Conservation (phyloP, 2,888 invertebrate genomes). For the Odontocolon sp. region DNA sequence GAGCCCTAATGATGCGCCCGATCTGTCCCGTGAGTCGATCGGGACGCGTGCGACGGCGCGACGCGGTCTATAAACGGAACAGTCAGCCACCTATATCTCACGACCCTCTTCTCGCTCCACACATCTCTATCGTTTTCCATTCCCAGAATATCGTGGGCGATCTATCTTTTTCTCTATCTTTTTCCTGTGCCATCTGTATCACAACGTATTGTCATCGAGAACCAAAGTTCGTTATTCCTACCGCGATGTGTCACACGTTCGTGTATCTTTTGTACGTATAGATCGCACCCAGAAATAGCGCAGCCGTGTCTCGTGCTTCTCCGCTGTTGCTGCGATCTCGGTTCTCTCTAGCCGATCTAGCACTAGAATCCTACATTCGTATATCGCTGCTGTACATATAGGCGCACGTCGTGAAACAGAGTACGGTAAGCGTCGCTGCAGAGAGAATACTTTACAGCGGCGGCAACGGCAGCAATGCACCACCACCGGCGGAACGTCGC, state of each 20-base stretch:
- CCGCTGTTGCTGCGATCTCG: constrained; percentile 31
- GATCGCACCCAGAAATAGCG: constrained; percentile 42
- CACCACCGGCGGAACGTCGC: constrained; percentile 32
- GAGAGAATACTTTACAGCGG: constrained; percentile 26
- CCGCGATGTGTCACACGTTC: background rate
- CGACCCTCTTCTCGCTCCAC: too few species aligned
- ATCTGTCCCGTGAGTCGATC: constrained; percentile 56
- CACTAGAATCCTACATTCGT: too few species aligned
- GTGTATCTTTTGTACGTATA: constrained; percentile 11
- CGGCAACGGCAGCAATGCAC: constrained; percentile 50
- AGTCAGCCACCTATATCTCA: constrained; percentile 39
- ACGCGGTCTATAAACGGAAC: constrained; percentile 60
- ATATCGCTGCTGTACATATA: too few species aligned
- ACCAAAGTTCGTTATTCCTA: background rate
- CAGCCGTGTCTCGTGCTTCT: constrained; percentile 33
- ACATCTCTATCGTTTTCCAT: too few species aligned
- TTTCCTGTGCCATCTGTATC: background rate
- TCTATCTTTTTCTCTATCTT: background rate
- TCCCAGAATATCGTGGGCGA: too few species aligned
- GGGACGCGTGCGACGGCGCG: constrained; percentile 35
- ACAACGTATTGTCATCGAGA: background rate
- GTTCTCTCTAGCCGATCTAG: background rate
- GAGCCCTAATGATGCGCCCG: constrained; percentile 55
- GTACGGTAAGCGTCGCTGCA: constrained; percentile 50
- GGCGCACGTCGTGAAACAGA: too few species aligned